A percentile compares a stretch with the other conserved stretches of the same genome.
Evolutionary conservation across 2,113 vertebrate genomes (phyloP).

Genomic region (Larimichthys crocea): DNA sequence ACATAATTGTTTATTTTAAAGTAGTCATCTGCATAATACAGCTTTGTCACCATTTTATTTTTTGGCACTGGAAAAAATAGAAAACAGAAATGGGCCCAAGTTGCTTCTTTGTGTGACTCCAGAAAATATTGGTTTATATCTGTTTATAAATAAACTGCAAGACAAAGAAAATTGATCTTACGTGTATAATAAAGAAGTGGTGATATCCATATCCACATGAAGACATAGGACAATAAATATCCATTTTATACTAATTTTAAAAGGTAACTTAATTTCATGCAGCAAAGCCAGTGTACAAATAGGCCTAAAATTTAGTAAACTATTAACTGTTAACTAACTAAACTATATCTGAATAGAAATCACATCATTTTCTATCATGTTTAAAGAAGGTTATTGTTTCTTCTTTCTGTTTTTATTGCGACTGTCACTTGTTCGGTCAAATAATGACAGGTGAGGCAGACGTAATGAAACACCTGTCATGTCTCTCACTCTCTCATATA

Average conservation of each 20-base stretch:
- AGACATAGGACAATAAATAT: neutral
- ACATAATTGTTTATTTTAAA: no score
- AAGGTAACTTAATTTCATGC: neutral
- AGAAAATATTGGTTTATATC: neutral
- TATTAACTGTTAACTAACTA: no score
- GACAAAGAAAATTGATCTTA: neutral
- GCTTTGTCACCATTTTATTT: neutral
- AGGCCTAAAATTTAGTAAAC: neutral
- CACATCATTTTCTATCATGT: neutral
- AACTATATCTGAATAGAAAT: neutral
- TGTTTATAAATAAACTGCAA: neutral
- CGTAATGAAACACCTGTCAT: constrained; percentile 71
- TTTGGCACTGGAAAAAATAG: neutral
- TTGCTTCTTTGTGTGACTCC: constrained; percentile 7
- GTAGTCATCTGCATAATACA: neutral
- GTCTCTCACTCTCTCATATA: constrained; percentile 33
- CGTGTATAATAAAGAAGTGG: neutral
- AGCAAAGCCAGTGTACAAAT: neutral
- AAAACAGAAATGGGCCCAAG: constrained; percentile 1
- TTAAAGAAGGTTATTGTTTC: neutral
- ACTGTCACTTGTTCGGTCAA: constrained; percentile 14
- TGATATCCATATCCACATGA: neutral
- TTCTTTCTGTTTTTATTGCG: neutral
- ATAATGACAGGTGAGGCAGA: constrained; percentile 34
- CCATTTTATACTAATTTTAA: neutral